Evolutionary conservation across 2,113 vertebrate genomes (phyloP).

Genomic region (Enhydra lutris): DNA sequence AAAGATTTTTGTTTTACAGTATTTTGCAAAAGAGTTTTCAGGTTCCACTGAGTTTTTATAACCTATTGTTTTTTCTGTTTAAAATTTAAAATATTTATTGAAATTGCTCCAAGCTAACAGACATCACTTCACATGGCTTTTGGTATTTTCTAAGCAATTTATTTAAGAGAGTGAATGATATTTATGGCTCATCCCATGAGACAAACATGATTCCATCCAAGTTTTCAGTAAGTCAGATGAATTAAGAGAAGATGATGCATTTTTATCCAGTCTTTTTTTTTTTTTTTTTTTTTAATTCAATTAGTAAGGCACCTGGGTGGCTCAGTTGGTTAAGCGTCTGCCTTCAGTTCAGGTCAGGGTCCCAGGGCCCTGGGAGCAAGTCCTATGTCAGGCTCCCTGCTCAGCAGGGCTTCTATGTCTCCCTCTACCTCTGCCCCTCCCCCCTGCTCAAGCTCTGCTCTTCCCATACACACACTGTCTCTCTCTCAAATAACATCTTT

Average conservation of each 20-base stretch:
- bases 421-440: no score
- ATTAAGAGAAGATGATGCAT: background rate
- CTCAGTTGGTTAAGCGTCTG: no score
- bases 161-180: background rate
- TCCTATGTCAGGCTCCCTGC: no score
- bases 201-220: background rate
- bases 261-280: background rate
- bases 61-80: background rate
- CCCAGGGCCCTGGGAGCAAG: no score
- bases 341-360: no score
- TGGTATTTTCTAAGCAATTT: background rate
- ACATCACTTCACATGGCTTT: background rate
- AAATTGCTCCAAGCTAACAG: background rate
- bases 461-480: no score
- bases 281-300: no score
- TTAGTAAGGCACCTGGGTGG: no score
- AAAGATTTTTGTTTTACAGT: background rate
- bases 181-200: background rate
- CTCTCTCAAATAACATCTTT: no score
- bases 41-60: background rate
- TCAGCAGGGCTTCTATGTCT: no score
- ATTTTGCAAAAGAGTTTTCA: background rate
- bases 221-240: background rate
- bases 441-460: no score
- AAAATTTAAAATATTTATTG: background rate